Percentiles rank a stretch among this genome's conserved stretches.
Conservation (phyloP, 2,113 vertebrate genomes). For the Sapajus apella region DNA sequence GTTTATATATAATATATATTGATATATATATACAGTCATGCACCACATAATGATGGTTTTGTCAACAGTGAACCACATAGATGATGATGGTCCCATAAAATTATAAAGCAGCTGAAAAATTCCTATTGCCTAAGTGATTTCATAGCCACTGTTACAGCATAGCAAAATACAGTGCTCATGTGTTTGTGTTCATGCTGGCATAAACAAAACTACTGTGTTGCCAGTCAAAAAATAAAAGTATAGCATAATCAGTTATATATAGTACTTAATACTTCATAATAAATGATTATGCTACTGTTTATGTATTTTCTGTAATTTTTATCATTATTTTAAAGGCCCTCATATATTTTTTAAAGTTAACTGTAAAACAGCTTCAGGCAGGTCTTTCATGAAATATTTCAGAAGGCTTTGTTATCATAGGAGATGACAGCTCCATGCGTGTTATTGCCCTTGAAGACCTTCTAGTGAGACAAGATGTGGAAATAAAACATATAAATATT, state of each 20-base stretch:
- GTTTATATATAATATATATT: background rate
- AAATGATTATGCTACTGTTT: background rate
- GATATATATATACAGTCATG: background rate
- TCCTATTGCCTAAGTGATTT: background rate
- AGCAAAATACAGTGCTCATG: background rate
- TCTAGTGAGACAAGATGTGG: background rate
- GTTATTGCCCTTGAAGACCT: background rate
- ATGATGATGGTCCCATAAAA: background rate
- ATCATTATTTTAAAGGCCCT: background rate
- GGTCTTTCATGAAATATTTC: background rate
- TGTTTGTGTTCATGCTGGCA: background rate
- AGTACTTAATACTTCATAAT: background rate
- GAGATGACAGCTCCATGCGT: background rate
- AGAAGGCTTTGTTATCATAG: background rate
- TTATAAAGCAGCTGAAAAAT: background rate
- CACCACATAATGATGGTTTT: background rate
- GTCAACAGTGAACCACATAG: background rate
- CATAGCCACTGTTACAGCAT: background rate
- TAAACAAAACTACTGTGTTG: background rate
- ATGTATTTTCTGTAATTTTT: background rate
- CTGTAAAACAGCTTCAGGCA: background rate
- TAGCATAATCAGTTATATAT: background rate
- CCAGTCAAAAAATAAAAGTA: background rate
- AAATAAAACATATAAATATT: background rate
- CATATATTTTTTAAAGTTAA: background rate